Percentiles rank a stretch among this genome's conserved stretches.
These are phyloP conservation scores for Leuciscus idus DNA, from an alignment of 2,113 vertebrate species.

Conservation along the genomic window DNA sequence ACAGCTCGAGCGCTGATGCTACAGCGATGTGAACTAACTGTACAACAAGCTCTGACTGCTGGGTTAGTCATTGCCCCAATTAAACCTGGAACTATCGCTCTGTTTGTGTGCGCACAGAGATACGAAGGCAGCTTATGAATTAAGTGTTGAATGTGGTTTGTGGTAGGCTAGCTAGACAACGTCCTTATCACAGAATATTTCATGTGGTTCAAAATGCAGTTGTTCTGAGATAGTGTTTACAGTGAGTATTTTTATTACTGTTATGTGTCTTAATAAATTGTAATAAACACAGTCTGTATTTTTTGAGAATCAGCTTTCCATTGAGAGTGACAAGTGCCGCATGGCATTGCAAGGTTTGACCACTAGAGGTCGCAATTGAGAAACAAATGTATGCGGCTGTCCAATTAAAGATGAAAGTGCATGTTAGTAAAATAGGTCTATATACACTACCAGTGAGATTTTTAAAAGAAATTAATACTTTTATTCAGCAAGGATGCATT, in stretches of 20 bases:
- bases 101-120: not conserved
- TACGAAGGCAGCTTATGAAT: conserved; percentile 16
- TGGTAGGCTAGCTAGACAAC: not conserved
- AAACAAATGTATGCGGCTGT: not conserved
- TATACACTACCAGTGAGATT: not conserved
- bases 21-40: not conserved
- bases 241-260: conserved; percentile 17
- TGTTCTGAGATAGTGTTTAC: conserved; percentile 1
- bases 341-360: not conserved
- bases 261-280: conserved; percentile 19
- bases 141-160: not conserved
- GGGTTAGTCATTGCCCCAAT: not conserved
- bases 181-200: not conserved
- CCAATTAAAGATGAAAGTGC: no score
- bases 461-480: not conserved
- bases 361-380: conserved; percentile 31
- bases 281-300: conserved; percentile 15
- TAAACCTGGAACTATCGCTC: not conserved
- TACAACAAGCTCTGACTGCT: not conserved
- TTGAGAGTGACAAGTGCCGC: not conserved
- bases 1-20: not conserved
- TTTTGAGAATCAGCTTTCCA: not conserved
- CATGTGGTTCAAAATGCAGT: not conserved
- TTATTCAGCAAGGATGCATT: not conserved
- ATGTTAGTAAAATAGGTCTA: no score